Evolutionary conservation across 2,888 invertebrate genomes (phyloP), one percentile per base, ranked within the genome.

Genomic region (Ichneumon xanthorius): DNA sequence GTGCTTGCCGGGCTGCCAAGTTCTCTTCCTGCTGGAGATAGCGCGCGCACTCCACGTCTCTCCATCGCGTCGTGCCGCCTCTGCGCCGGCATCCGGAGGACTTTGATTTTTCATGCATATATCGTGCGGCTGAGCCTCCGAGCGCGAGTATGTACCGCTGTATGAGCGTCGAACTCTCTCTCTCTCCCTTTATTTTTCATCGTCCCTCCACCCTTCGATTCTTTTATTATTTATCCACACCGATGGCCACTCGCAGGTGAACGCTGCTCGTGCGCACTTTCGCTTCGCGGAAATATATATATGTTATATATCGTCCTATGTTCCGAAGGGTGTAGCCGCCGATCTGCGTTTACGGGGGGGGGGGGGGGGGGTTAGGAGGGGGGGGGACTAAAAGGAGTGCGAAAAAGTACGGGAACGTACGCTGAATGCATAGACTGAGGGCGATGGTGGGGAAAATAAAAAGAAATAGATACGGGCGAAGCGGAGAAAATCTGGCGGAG

Each of bases 91-190:
- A 58, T 58, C 58, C 45, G 37, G 37, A 55, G 63, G 76, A 72
- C 67, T 80, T 81, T 84, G 84, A 84, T 73, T 80, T 79, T 85
- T 82, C 81, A 82, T 75, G n/a, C 78, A 78, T 65, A 75, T 73
- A 19, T 11, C 55, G 37, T 70, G 80, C 26, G 16, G 71, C 30
- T 19, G 50, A 37, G 22, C 61, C 26, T 58, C 40, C n/a, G 26
- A 26, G 26, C 67, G 26, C n/a, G 63, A 67, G 37, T 50, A 37
- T 33, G 19, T 72, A 22, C 53, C 68, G 50, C 40, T 65, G 11
- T 63, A 73, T 65, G 77, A 84, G 81, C 72, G 68, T 81, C 80
- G 72, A 70, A 68, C 61, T 68, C 72, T 50, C 48, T 48, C 61
- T 50, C 48, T 48, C 63, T 26, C 70, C 16, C 16, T 70, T 63